These are phyloP conservation scores for Oxyura jamaicensis DNA, from an alignment of 2,113 vertebrate genomes.

Conservation along the genomic window DNA sequence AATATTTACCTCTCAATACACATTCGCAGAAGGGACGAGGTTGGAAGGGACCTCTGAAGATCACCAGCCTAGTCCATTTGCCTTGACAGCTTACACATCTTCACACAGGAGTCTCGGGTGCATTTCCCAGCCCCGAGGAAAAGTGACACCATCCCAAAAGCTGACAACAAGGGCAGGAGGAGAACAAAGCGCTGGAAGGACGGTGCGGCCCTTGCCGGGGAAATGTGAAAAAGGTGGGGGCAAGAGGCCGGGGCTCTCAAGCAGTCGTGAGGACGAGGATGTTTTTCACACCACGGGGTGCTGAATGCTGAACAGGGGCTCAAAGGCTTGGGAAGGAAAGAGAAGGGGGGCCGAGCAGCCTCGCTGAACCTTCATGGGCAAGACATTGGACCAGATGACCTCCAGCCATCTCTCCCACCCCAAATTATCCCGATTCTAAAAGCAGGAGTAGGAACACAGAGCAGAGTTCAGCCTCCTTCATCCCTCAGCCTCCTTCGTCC, in stretches of 20 bases:
- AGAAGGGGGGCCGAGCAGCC: not conserved
- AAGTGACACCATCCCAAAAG: not conserved
- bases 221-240: not conserved
- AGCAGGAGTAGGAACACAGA: not conserved
- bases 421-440: not conserved
- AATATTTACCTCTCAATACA: not conserved
- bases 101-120: not conserved
- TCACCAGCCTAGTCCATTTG: not conserved
- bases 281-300: rapidly evolving
- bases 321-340: not conserved
- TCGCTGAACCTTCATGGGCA: not conserved
- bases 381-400: not conserved
- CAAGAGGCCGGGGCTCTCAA: not conserved
- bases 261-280: rapidly evolving
- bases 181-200: not conserved
- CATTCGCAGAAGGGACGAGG: too few relatives aligned
- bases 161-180: not conserved
- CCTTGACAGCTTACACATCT: not conserved
- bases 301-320: not conserved
- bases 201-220: too few relatives aligned
- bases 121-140: not conserved
- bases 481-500: not conserved
- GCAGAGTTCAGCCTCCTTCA: not conserved
- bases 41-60: too few relatives aligned
- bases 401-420: not conserved